phyloP scores from a whole-genome alignment of 2,113 vertebrate species.

The Sus scrofa region T2T-Sscrofa CM000816.6:62790501-62791000 shows the following conservation, averaged over 20 bases:
- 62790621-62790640: conserved; percentile 98
- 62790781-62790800: conserved; percentile 94
- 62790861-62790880: conserved; percentile 78
- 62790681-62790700: conserved; percentile 97
- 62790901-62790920: conserved; percentile 50
- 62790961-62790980: conserved; percentile 83
- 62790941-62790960: conserved; percentile 82
- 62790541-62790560: conserved; percentile 98
- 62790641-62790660: conserved; percentile 99
- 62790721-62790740: conserved; percentile 94
- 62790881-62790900: conserved; percentile 66
- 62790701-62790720: conserved; percentile 95
- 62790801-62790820: conserved; percentile 90
- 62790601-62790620: conserved; percentile 96
- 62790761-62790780: conserved; percentile 94
- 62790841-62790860: conserved; percentile 85
- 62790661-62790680: conserved; percentile 99
- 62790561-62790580: conserved; percentile 99
- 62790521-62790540: conserved; percentile 99
- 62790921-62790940: conserved; percentile 61
- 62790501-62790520: conserved; percentile 99
- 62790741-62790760: conserved; percentile 92
- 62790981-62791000: conserved; percentile 81
- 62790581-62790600: conserved; percentile 92
- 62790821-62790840: conserved; percentile 87